These are phyloP conservation scores for Ornithoptera priamus DNA, from an alignment of 2,888 invertebrate species.

Conservation along the genomic window DNA sequence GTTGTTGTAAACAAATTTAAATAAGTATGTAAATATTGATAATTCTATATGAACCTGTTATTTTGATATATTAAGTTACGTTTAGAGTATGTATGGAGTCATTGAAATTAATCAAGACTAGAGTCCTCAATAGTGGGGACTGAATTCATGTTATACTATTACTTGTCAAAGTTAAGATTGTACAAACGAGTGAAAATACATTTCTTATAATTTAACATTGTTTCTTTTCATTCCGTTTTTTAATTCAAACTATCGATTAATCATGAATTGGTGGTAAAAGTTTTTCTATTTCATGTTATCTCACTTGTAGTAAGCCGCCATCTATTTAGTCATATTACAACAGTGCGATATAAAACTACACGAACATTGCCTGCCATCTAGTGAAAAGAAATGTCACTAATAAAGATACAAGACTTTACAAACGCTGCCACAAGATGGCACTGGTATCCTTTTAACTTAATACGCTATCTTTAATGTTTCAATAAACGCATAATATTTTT, in stretches of 20 bases:
- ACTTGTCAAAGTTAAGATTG: slow-evolving; percentile 13
- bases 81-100: slow-evolving; percentile 14
- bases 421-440: too few species aligned
- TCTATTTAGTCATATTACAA: too few species aligned
- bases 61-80: slow-evolving; percentile 12
- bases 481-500: too few species aligned
- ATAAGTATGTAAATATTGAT: slow-evolving; percentile 44
- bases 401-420: too few species aligned
- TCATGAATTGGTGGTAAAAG: not conserved
- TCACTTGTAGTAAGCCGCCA: too few species aligned
- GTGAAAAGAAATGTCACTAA: too few species aligned
- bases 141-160: slow-evolving; percentile 6
- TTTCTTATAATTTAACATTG: slow-evolving; percentile 9
- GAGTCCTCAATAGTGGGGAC: slow-evolving; percentile 13
- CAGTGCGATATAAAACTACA: too few species aligned
- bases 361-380: too few species aligned
- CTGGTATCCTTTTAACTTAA: too few species aligned
- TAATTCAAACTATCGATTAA: slow-evolving; percentile 13
- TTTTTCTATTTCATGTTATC: too few species aligned
- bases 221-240: slow-evolving; percentile 2
- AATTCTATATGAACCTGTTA: slow-evolving; percentile 25
- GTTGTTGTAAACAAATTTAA: slow-evolving; percentile 45
- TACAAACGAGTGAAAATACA: slow-evolving; percentile 24
- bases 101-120: slow-evolving; percentile 17
- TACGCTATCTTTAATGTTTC: too few species aligned